Evolutionary conservation across 1,140 invertebrate genomes (phyloP).

Genomic region (Apis florea): DNA sequence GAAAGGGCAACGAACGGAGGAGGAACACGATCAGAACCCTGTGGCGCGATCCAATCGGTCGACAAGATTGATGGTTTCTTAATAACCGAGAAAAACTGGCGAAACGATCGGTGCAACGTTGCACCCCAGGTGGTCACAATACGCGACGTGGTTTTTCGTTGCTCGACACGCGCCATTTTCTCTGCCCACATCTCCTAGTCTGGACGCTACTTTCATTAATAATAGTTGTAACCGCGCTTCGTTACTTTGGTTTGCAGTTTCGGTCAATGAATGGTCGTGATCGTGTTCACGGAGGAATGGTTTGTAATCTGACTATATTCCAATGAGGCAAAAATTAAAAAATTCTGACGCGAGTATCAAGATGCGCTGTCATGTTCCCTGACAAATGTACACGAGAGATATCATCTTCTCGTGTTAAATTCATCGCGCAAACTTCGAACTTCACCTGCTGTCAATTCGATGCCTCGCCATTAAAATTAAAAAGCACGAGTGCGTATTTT

Average conservation of each 20-base stretch:
- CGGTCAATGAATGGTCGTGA: not conserved
- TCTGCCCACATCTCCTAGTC: conserved; percentile 50
- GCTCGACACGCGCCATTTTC: conserved; percentile 52
- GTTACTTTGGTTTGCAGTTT: not conserved
- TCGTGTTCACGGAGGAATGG: not conserved
- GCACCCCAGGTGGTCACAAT: conserved; percentile 70
- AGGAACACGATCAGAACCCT: conserved; percentile 57
- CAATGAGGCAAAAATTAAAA: not conserved
- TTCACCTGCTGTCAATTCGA: not conserved
- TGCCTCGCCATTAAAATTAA: not conserved
- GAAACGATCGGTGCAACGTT: conserved; percentile 72
- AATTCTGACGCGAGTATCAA: not conserved
- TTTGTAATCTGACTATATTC: no score
- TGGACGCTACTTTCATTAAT: not conserved
- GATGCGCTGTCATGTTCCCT: not conserved
- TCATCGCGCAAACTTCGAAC: not conserved
- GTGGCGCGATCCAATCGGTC: conserved; percentile 63
- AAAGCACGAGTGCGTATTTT: not conserved
- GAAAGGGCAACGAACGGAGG: conserved; percentile 47
- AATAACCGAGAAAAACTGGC: conserved; percentile 79
- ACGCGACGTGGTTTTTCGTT: conserved; percentile 68
- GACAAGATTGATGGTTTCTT: conserved; percentile 78
- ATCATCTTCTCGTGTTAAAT: not conserved
- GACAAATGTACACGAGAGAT: not conserved
- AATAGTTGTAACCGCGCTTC: not conserved